Evolutionary conservation across 2,888 invertebrate species (phyloP), one percentile per base, ranked within the genome.

Genomic region (Lithophane ornitopus): DNA sequence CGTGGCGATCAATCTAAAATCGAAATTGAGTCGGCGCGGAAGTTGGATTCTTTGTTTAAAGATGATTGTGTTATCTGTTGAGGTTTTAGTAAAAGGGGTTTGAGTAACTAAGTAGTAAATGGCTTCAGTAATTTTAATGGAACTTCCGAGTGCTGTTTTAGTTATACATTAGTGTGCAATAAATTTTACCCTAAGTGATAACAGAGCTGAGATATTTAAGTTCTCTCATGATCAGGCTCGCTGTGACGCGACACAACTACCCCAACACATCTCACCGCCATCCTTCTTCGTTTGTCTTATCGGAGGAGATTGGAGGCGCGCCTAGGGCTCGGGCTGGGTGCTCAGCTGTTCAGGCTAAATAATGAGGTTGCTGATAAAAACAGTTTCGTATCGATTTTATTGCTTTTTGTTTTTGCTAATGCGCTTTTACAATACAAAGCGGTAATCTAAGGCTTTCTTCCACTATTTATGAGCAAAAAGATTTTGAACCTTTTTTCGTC

Each of bases 271-370:
- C 54, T 56, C 54, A 49, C 28, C 22, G 28, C 56, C 69, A 56
- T 80, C 54, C n/a, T 70, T 81, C 66, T 76, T 74, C 59, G 41
- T 74, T 65, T 34, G 49, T 11, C 41, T 76, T 76, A 70, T 76
- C 69, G 16, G n/a, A n/a, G n/a, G n/a, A n/a, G n/a, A 2, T n/a
- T 9, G 6, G n/a, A 62, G 54, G 54, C 56, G 41, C 22, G 62
- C 62, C 79, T 9, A 7, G 2, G 19, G 34, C 34, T 34, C 34
- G 2, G 46, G 54, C 46, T 8, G 41, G 11, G 9, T 56, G 62
- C 11, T 79, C 80, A 63, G 14, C 19, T 62, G 49, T 63, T 14
- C 62, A 16, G 9, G 28, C 2, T 80, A 22, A 80, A 80, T 63
- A 80, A 52, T 72, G 62, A 52, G 22, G 16, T 41, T 19, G 28